A percentile compares a stretch with the other conserved stretches of the same genome.
These are phyloP conservation scores for Hippoglossus stenolepis DNA, from an alignment of 2,113 vertebrate species.

Conservation along the genomic window DNA sequence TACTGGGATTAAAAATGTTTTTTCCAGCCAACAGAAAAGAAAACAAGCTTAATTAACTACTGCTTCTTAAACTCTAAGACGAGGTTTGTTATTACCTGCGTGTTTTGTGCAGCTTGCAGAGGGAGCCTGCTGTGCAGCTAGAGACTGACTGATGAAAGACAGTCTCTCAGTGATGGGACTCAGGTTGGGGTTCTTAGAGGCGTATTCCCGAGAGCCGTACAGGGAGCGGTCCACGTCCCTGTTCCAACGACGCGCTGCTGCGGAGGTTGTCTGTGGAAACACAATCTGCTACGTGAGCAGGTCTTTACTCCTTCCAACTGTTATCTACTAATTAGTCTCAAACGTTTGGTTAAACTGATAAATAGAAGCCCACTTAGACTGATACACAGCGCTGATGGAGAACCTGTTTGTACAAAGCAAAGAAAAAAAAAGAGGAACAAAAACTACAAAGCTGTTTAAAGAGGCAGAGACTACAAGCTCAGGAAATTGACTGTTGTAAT, in stretches of 20 bases:
- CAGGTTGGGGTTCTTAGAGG: constrained; percentile 79
- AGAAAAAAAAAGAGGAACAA: not conserved
- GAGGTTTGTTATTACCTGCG: not conserved
- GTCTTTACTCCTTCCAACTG: not conserved
- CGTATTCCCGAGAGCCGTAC: constrained; percentile 78
- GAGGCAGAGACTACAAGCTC: not conserved
- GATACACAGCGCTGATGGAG: not conserved
- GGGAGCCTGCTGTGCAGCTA: constrained; percentile 1
- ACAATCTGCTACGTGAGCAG: not conserved
- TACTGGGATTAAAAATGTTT: too few species aligned
- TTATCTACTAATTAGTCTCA: not conserved
- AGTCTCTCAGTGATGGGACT: constrained; percentile 79
- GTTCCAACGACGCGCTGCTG: constrained; percentile 57
- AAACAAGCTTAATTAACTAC: not conserved
- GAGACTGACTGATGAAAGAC: constrained; percentile 21
- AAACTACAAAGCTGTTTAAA: constrained; percentile 3
- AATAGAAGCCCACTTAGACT: not conserved
- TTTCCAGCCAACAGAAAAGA: not conserved
- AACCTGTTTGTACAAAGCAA: not conserved
- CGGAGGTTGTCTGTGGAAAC: constrained; percentile 25
- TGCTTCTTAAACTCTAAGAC: not conserved
- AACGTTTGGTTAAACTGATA: not conserved
- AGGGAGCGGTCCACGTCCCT: constrained; percentile 80
- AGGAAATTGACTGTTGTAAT: not conserved
- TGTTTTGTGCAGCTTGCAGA: not conserved